Evolutionary conservation across 92 coral and sea anemone species (phyloP).

Genomic region (Epizoanthus fatuus): DNA sequence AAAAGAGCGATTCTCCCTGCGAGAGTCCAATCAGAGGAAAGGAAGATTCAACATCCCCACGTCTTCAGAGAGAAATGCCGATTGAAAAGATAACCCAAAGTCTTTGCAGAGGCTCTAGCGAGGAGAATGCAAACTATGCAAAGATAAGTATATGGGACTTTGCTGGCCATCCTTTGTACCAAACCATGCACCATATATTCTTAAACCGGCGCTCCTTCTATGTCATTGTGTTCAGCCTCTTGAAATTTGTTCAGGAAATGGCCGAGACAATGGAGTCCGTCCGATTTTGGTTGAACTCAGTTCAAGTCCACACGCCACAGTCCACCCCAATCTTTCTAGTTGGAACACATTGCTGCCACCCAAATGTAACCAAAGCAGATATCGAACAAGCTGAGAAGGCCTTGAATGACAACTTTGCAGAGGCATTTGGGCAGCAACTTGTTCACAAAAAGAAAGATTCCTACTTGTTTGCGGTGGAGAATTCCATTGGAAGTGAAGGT

Average conservation of each 20-base stretch:
- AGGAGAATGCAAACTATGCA: conserved; percentile 12
- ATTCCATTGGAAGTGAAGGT: conserved; percentile 49
- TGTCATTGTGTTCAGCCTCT: conserved; percentile 68
- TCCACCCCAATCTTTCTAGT: conserved; percentile 75
- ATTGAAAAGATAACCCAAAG: conserved; percentile 40
- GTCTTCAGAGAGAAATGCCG: conserved; percentile 55
- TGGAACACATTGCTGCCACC: conserved; percentile 65
- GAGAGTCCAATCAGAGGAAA: not conserved
- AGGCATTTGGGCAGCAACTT: conserved; percentile 70
- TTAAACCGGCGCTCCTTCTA: conserved; percentile 72
- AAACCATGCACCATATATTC: conserved; percentile 85
- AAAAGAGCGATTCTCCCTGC: not conserved
- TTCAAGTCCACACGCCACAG: conserved; percentile 75
- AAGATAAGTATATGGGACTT: conserved; percentile 83
- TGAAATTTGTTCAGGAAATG: conserved; percentile 15
- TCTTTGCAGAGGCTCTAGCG: conserved; percentile 36
- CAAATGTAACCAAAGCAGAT: conserved; percentile 28
- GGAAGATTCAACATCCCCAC: not conserved
- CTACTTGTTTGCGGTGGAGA: conserved; percentile 71
- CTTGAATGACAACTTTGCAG: conserved; percentile 26
- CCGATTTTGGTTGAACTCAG: conserved; percentile 82
- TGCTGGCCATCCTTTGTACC: conserved; percentile 82
- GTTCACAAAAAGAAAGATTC: conserved; percentile 52
- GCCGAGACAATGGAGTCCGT: conserved; percentile 21
- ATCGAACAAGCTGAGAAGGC: conserved; percentile 30